Evolutionary conservation across 2,888 invertebrate genomes (phyloP), one percentile per base, ranked within the genome.

Genomic region (Caenorhabditis wallacei): DNA sequence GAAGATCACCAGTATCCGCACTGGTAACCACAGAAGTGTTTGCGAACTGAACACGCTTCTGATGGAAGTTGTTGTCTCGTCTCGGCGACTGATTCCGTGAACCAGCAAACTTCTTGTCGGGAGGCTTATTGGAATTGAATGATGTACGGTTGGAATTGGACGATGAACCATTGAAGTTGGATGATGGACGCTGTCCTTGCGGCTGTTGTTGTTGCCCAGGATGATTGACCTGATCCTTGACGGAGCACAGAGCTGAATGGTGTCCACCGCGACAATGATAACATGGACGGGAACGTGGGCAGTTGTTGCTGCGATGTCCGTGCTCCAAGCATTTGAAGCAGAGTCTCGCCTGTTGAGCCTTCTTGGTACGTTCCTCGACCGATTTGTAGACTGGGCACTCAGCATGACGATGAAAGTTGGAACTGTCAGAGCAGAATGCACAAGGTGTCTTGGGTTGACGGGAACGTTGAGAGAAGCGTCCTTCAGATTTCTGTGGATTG

Each of bases 301-400:
- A 63, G 2, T 43, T 22, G 7, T 16, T 22, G 63, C 22, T 16
- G 13, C 7, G 16, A 26, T 69, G 56, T 7, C 46, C 43, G 2
- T 13, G 5, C 1, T 7, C 1, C 5, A 71, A n/a, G n/a, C 71
- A 71, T 16, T 37, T 26, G 71, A 59, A 71, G 16, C 71, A 71
- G 16, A 57, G 35, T n/a, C 24, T 8, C 0, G 48, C 48, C 0
- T 59, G 1, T 1, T 0, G 2, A 24, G 71, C 59, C 22, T 11
- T 26, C n/a, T 71, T 20, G 3, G 1, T 30, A 0, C 71, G 43
- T 20, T 70, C 68, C 2, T 22, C 24, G 10, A 7, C 61, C 1
- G 61, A 43, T 24, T 24, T 22, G 43, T 43, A 43, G 13, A n/a
- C 18, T 16, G 61, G 61, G 24, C 61, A 61, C 20, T 61, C 61